A percentile compares a stretch with the other conserved stretches of the same genome.
These are phyloP conservation scores for Chalcis sispes DNA, from an alignment of 2,888 invertebrate species.

Conservation along the genomic window DNA sequence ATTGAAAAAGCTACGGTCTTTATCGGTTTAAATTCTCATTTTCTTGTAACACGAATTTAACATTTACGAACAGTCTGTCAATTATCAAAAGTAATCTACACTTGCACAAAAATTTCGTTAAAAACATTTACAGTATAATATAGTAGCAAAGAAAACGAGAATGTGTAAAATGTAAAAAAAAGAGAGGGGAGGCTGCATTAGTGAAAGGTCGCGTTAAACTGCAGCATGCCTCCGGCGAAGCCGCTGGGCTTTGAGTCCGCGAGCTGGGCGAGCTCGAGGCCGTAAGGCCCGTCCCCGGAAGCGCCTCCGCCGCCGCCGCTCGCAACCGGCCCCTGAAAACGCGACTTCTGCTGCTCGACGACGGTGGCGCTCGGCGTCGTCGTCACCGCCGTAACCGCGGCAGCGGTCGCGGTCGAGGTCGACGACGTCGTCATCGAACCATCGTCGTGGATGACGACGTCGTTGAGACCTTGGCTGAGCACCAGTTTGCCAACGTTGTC, in stretches of 20 bases:
- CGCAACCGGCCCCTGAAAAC: constrained; percentile 62
- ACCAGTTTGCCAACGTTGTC: constrained; percentile 53
- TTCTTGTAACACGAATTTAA: too few species aligned
- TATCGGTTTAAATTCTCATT: too few species aligned
- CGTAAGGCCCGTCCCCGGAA: constrained; percentile 42
- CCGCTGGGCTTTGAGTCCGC: constrained; percentile 38
- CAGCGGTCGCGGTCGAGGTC: constrained; percentile 43
- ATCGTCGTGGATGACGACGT: constrained; percentile 50
- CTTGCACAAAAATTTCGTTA: background rate
- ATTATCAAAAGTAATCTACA: constrained; percentile 9
- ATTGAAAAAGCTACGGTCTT: too few species aligned
- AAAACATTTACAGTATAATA: constrained; percentile 45
- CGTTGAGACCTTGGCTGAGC: constrained; percentile 48
- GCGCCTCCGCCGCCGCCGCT: constrained; percentile 60
- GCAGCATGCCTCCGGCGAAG: constrained; percentile 70
- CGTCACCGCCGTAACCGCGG: constrained; percentile 38
- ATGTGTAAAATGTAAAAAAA: constrained; percentile 38
- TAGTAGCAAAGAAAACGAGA: constrained; percentile 52
- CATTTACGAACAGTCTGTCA: too few species aligned
- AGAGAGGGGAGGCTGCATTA: constrained; percentile 63
- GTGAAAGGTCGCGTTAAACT: constrained; percentile 74
- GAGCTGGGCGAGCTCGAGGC: constrained; percentile 48
- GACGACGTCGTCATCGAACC: constrained; percentile 46
- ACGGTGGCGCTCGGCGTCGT: constrained; percentile 48
- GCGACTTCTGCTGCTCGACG: constrained; percentile 64